Percentiles rank a stretch among this genome's conserved stretches.
Conservation (phyloP, 2,888 invertebrate genomes). For the Bellardia bayeri region DNA sequence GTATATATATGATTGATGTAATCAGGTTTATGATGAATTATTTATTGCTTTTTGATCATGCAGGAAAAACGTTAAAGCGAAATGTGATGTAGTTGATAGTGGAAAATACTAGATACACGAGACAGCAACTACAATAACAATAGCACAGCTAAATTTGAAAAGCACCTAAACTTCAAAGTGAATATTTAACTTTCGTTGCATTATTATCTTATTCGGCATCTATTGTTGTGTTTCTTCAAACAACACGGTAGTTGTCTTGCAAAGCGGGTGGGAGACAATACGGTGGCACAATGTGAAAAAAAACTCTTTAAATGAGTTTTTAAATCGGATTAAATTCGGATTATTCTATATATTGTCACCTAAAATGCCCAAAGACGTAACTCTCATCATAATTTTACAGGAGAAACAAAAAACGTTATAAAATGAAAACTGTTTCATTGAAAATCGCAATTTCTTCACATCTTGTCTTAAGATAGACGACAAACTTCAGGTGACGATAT, state of each 20-base stretch:
- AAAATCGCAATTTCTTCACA: no score
- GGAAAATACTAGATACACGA: constrained; percentile 17
- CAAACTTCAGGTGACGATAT: no score
- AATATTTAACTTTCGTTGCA: constrained; percentile 69
- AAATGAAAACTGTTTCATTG: no score
- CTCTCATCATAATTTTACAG: no score
- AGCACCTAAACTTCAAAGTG: constrained; percentile 61
- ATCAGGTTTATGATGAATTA: no score
- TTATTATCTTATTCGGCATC: constrained; percentile 51
- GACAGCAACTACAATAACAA: constrained; percentile 37
- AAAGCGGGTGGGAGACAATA: not conserved
- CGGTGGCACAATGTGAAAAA: constrained; percentile 7
- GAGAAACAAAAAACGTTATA: no score
- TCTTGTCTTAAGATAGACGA: no score
- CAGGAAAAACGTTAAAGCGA: constrained; percentile 36
- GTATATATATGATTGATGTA: no score
- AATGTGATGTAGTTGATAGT: constrained; percentile 4
- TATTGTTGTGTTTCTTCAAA: constrained; percentile 33
- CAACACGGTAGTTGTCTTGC: constrained; percentile 2
- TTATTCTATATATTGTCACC: no score
- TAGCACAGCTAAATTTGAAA: constrained; percentile 25
- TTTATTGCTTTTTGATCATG: not conserved
- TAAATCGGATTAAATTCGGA: no score
- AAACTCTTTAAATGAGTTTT: no score
- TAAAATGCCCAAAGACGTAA: no score